These are phyloP conservation scores for Pristionchus maxplancki DNA, from an alignment of 2,888 invertebrate species.

Conservation along the genomic window DNA sequence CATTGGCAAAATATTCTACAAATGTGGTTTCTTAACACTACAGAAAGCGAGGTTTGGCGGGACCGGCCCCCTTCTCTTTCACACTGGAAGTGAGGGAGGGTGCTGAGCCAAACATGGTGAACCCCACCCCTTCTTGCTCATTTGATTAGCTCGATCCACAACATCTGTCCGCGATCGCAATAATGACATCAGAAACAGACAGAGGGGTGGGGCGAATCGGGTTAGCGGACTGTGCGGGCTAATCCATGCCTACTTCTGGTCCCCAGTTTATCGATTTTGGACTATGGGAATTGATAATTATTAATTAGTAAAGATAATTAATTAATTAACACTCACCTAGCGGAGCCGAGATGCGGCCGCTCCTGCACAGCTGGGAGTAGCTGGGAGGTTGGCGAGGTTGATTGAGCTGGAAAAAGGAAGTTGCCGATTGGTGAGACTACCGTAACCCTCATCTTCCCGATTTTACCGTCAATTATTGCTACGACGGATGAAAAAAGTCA, in stretches of 20 bases:
- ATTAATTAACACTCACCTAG: conserved; percentile 35
- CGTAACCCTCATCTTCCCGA: not conserved
- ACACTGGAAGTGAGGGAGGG: too few relatives aligned
- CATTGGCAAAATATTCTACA: too few relatives aligned
- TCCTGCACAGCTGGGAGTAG: conserved; percentile 35
- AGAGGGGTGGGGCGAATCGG: not conserved
- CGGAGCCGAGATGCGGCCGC: conserved; percentile 18
- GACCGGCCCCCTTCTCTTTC: too few relatives aligned
- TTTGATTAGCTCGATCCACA: not conserved
- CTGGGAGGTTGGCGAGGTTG: conserved; percentile 39
- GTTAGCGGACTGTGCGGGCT: not conserved
- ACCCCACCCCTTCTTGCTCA: not conserved
- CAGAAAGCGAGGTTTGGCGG: too few relatives aligned
- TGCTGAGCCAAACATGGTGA: too few relatives aligned
- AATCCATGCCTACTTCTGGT: too few relatives aligned
- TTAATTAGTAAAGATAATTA: too few relatives aligned
- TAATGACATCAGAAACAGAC: not conserved
- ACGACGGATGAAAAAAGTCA: too few relatives aligned
- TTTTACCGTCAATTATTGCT: too few relatives aligned
- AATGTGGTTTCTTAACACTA: too few relatives aligned
- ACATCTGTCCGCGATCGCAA: not conserved
- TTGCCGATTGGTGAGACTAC: not conserved
- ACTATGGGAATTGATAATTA: too few relatives aligned
- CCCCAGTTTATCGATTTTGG: too few relatives aligned
- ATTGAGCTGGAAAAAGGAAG: not conserved